Percentiles rank a stretch among this genome's conserved stretches.
phyloP scores from a whole-genome alignment of 2,888 invertebrate genomes.

The Drosophila mimetica region DNA sequence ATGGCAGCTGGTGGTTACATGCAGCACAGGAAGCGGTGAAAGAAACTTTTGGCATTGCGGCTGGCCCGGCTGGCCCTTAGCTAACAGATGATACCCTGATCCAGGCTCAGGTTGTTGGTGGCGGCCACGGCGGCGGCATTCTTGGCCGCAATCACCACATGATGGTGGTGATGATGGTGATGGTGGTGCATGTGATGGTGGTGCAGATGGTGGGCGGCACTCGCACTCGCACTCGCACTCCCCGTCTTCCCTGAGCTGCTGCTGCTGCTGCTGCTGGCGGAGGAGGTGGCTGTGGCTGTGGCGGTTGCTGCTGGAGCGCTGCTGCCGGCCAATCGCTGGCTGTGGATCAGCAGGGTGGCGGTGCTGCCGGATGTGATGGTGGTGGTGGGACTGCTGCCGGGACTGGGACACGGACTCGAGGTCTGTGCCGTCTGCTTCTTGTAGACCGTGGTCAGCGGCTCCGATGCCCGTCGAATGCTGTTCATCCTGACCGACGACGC shows the following conservation, averaged over 20 bases:
- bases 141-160: constrained; percentile 74
- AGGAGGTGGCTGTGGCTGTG: constrained; percentile 39
- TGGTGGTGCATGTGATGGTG: constrained; percentile 75
- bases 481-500: constrained; percentile 25
- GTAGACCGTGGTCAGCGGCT: constrained; percentile 69
- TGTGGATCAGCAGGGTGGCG: constrained; percentile 41
- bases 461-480: constrained; percentile 69
- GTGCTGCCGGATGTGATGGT: constrained; percentile 54
- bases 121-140: constrained; percentile 78
- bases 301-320: constrained; percentile 23
- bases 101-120: constrained; percentile 83
- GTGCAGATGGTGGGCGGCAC: constrained; percentile 65
- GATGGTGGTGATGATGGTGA: constrained; percentile 75
- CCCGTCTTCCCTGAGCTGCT: constrained; percentile 31
- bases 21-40: constrained; percentile 84
- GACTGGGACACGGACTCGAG: constrained; percentile 38
- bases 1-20: constrained; percentile 78
- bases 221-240: too few relatives aligned
- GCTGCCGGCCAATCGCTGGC: constrained; percentile 50
- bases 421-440: constrained; percentile 52
- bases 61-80: constrained; percentile 84
- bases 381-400: constrained; percentile 34
- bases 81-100: constrained; percentile 85
- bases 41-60: constrained; percentile 84
- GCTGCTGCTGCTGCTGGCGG: constrained; percentile 30